Percentiles rank a stretch among this genome's conserved stretches.
phyloP scores from a whole-genome alignment of 1,140 invertebrate genomes.

The Psix sp. region DNA sequence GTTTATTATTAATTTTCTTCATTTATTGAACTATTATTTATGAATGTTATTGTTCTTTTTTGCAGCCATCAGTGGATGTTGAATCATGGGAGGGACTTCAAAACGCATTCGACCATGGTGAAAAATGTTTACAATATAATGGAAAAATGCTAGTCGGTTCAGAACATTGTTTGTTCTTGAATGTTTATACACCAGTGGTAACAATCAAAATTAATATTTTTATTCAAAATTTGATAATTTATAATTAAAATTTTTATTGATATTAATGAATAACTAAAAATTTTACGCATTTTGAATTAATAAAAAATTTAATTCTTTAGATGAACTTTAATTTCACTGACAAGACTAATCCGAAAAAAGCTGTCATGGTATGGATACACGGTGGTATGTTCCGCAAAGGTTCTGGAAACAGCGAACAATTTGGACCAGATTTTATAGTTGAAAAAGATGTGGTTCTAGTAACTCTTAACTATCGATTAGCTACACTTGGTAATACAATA shows the following conservation, averaged over 20 bases:
- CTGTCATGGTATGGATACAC: slow-evolving; percentile 10
- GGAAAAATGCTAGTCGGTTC: neutral
- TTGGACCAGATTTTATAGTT: slow-evolving; percentile 7
- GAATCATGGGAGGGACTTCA: neutral
- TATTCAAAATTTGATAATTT: slow-evolving; percentile 9
- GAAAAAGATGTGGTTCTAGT: slow-evolving; percentile 4
- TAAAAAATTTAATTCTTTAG: neutral
- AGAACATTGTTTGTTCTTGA: slow-evolving; percentile 19
- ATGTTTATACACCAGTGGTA: slow-evolving; percentile 29
- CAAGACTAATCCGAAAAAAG: neutral
- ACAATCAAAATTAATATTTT: neutral
- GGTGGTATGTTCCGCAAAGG: slow-evolving; percentile 1
- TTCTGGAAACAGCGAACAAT: slow-evolving; percentile 2
- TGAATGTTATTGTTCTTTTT: neutral
- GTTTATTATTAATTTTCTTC: too few species aligned
- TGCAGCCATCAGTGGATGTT: slow-evolving; percentile 10
- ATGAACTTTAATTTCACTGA: neutral
- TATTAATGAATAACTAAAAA: too few species aligned
- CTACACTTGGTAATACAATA: neutral
- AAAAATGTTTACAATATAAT: slow-evolving; percentile 1
- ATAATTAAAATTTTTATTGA: too few species aligned
- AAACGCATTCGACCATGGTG: slow-evolving; percentile 3
- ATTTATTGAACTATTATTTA: neutral
- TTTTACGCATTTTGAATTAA: too few species aligned
- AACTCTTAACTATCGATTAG: slow-evolving; percentile 8